Percentiles rank a stretch among this genome's conserved stretches.
Evolutionary conservation across 2,888 invertebrate genomes (phyloP).

Genomic region (Caenorhabditis macrosperma): DNA sequence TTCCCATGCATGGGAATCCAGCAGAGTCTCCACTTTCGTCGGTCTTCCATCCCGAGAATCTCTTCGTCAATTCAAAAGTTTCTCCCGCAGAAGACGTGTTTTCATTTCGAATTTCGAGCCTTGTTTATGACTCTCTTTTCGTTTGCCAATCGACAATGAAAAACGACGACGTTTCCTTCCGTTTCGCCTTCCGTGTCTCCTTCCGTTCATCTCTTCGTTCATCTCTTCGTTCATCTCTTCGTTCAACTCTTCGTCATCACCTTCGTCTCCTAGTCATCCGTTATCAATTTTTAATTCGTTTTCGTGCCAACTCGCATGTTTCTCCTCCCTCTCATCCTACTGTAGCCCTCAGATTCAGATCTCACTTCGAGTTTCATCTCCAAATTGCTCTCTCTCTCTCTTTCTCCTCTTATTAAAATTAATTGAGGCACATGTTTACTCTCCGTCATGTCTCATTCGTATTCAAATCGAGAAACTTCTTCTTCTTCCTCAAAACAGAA

Average conservation of each 20-base stretch:
- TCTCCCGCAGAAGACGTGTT: neutral
- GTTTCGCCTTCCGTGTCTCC: neutral
- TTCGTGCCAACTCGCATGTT: slow-evolving; percentile 36
- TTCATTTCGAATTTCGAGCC: slow-evolving; percentile 35
- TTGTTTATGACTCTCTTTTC: slow-evolving; percentile 38
- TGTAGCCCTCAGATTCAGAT: slow-evolving; percentile 7
- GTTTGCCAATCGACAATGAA: neutral
- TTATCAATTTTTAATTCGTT: slow-evolving; percentile 52
- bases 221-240: neutral
- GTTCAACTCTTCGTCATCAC: slow-evolving; percentile 7
- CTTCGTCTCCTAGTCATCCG: slow-evolving; percentile 9
- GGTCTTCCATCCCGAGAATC: slow-evolving; percentile 1
- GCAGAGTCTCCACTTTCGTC: neutral
- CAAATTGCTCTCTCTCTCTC: neutral
- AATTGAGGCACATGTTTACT: slow-evolving; percentile 9
- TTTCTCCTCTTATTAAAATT: slow-evolving; percentile 2
- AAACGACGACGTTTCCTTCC: neutral
- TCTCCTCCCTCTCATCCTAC: slow-evolving; percentile 10
- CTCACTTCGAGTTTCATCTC: neutral
- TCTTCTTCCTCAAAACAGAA: slow-evolving; percentile 1
- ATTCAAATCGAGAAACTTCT: slow-evolving; percentile 7
- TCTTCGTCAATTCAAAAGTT: slow-evolving; percentile 12
- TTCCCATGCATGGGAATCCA: slow-evolving; percentile 32
- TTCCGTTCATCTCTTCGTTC: neutral
- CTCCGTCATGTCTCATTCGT: slow-evolving; percentile 3